These are phyloP conservation scores for Arctopsyche grandis DNA, from an alignment of 1,140 invertebrate genomes.

Conservation along the genomic window DNA sequence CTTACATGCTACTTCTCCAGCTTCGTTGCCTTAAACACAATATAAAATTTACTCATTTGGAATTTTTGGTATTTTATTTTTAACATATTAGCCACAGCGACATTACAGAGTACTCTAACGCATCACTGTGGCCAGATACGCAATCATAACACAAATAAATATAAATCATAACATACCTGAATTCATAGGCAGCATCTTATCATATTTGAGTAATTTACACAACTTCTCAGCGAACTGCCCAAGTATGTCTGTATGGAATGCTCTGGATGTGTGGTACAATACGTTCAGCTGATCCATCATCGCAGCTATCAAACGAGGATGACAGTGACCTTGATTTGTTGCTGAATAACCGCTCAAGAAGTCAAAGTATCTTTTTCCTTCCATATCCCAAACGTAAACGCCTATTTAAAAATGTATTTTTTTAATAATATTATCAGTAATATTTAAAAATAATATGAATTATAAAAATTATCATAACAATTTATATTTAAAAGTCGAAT, in stretches of 20 bases:
- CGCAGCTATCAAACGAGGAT: slow-evolving; percentile 87
- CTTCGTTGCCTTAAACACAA: slow-evolving; percentile 73
- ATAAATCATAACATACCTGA: slow-evolving; percentile 73
- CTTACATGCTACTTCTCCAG: slow-evolving; percentile 82
- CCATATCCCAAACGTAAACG: slow-evolving; percentile 91
- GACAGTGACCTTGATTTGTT: slow-evolving; percentile 96
- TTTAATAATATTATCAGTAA: not conserved
- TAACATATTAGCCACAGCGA: slow-evolving; percentile 7
- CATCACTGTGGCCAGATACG: too few relatives aligned
- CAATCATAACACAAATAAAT: not conserved
- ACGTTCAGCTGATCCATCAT: slow-evolving; percentile 72
- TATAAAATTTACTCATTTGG: too few relatives aligned
- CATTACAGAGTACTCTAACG: too few relatives aligned
- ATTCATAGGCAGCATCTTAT: slow-evolving; percentile 97
- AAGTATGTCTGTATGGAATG: slow-evolving; percentile 89
- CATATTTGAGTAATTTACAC: slow-evolving; percentile 87
- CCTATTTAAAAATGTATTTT: slow-evolving; percentile 63
- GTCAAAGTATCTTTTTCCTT: slow-evolving; percentile 91
- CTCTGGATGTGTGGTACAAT: slow-evolving; percentile 77
- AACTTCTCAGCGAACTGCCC: slow-evolving; percentile 93
- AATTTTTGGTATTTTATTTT: slow-evolving; percentile 1
- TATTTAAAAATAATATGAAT: too few relatives aligned
- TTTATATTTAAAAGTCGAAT: too few relatives aligned
- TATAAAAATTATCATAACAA: too few relatives aligned
- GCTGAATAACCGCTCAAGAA: slow-evolving; percentile 95